phyloP scores from a whole-genome alignment of 23 tunicate genomes.

The Oikopleura dioica region DNA sequence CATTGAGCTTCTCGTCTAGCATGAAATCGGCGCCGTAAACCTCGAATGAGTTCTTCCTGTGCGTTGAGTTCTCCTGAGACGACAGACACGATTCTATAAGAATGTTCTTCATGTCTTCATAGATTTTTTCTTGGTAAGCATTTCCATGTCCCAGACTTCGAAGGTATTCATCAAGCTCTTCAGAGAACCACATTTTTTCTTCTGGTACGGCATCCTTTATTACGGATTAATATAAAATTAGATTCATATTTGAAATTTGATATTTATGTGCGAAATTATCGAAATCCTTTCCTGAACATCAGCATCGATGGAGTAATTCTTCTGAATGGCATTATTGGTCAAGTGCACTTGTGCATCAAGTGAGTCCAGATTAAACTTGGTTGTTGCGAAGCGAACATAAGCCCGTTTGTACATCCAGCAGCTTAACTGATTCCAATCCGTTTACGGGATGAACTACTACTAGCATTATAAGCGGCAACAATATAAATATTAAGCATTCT shows the following conservation, averaged over 20 bases:
- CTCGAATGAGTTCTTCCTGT: slow-evolving; percentile 73
- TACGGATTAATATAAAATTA: no score
- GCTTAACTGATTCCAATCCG: neutral
- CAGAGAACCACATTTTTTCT: slow-evolving; percentile 63
- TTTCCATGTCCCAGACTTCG: slow-evolving; percentile 42
- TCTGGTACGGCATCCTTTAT: slow-evolving; percentile 40
- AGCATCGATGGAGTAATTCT: slow-evolving; percentile 34
- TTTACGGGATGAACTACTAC: neutral
- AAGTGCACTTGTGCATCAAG: slow-evolving; percentile 41
- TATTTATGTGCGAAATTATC: no score
- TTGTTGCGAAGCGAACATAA: neutral
- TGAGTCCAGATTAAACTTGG: neutral
- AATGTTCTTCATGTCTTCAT: slow-evolving; percentile 68
- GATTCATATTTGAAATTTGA: no score
- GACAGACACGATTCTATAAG: slow-evolving; percentile 56
- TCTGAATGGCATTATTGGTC: slow-evolving; percentile 84
- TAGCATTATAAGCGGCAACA: slow-evolving; percentile 17
- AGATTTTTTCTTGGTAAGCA: slow-evolving; percentile 45
- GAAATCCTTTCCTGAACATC: no score
- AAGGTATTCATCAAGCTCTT: slow-evolving; percentile 32
- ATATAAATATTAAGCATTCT: slow-evolving; percentile 44
- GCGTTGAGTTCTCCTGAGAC: neutral
- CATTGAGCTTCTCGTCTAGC: slow-evolving; percentile 60
- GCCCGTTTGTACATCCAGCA: neutral
- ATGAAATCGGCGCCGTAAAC: slow-evolving; percentile 93